Evolutionary conservation across 2,888 invertebrate genomes (phyloP).

Genomic region (Eupelmus urozonus): DNA sequence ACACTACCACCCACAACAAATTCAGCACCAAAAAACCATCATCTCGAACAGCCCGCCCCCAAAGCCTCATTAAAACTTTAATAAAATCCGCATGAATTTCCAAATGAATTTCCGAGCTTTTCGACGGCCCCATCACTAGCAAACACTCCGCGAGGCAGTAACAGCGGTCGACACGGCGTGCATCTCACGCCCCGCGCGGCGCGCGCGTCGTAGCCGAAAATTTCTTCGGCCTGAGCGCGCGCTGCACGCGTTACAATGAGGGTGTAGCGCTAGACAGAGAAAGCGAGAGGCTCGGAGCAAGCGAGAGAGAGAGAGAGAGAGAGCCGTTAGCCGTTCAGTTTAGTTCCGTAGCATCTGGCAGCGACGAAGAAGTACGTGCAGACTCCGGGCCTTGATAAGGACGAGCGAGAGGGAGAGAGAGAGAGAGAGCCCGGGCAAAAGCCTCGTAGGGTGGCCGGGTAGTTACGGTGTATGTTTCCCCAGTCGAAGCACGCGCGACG

Average conservation of each 20-base stretch:
- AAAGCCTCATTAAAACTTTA: no score
- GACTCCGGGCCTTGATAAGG: conserved; percentile 44
- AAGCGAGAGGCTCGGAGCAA: conserved; percentile 7
- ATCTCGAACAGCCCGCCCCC: no score
- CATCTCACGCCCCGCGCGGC: background rate
- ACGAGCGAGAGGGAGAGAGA: conserved; percentile 30
- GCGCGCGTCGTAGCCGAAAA: conserved; percentile 25
- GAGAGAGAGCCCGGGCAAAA: conserved; percentile 46
- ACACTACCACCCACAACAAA: no score
- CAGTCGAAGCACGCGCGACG: conserved; percentile 76
- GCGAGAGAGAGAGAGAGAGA: background rate
- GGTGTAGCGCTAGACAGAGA: background rate
- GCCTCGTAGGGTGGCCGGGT: conserved; percentile 52
- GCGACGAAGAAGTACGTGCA: conserved; percentile 63
- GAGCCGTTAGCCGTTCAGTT: conserved; percentile 63
- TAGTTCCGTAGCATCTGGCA: conserved; percentile 68
- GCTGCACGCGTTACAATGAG: background rate
- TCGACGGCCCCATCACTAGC: background rate
- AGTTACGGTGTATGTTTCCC: conserved; percentile 72
- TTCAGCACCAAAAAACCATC: no score
- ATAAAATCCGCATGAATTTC: background rate
- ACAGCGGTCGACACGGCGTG: no score
- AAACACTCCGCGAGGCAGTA: background rate
- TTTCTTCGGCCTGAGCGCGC: conserved; percentile 2
- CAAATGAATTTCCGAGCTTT: conserved; percentile 7